Percentiles rank a stretch among this genome's conserved stretches.
These are phyloP conservation scores for Microcebus griseorufus DNA, from an alignment of 2,113 vertebrate species.

Conservation along the genomic window DNA sequence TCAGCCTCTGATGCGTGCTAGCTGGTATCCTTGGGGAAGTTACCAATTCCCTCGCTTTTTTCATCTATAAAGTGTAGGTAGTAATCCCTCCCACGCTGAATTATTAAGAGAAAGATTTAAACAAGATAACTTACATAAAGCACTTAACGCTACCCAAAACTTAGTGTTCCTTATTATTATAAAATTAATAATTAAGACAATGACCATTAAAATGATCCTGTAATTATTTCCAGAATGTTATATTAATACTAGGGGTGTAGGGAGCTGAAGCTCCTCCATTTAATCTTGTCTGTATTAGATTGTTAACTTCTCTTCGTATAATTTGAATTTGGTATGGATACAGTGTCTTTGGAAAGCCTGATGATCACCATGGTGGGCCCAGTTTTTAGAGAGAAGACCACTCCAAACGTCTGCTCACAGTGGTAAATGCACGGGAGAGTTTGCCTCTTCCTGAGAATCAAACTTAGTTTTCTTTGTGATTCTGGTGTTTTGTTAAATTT, in stretches of 20 bases:
- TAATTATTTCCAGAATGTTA: conserved; percentile 16
- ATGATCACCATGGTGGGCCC: background rate
- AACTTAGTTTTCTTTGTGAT: background rate
- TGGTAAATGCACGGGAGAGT: background rate
- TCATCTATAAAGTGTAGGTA: background rate
- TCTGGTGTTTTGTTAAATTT: background rate
- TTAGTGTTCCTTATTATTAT: background rate
- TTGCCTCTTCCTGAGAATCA: background rate
- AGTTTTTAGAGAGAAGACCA: background rate
- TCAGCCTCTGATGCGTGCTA: background rate
- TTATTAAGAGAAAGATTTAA: background rate
- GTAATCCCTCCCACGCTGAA: background rate
- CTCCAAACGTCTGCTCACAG: background rate
- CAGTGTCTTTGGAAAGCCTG: background rate
- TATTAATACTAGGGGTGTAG: background rate
- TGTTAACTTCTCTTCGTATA: background rate
- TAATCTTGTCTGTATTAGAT: background rate
- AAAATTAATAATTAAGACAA: background rate
- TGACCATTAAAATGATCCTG: background rate
- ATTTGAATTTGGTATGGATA: background rate
- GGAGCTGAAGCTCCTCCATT: background rate
- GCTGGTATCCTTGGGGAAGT: background rate
- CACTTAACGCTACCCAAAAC: background rate
- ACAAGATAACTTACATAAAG: background rate
- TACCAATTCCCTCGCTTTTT: background rate